Conservation (phyloP, 2,113 vertebrate species). For the Spea multiplicata region DNA sequence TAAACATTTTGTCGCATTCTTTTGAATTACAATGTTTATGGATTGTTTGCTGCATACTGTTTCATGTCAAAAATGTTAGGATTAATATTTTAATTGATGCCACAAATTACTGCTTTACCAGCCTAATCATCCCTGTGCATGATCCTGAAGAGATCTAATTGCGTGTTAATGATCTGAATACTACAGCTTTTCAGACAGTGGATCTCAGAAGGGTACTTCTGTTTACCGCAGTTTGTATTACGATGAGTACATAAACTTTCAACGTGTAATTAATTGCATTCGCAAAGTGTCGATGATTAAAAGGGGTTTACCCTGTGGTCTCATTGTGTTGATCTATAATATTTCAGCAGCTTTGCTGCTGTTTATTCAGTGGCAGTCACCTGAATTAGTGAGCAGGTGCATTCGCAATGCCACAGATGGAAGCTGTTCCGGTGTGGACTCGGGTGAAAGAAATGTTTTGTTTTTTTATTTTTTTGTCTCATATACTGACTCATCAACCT, state of each 20-base stretch:
- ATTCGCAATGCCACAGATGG: constrained; percentile 26
- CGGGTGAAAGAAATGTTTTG: not conserved
- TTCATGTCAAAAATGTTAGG: not conserved
- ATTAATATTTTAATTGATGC: not conserved
- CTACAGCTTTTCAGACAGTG: not conserved
- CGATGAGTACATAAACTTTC: constrained; percentile 10
- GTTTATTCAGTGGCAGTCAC: constrained; percentile 5
- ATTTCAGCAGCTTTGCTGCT: constrained; percentile 5
- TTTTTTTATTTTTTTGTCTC: not conserved
- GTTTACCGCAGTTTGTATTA: not conserved
- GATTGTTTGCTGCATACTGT: too few species aligned
- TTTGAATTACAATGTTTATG: too few species aligned
- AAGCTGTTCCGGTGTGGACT: not conserved
- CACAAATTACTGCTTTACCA: not conserved
- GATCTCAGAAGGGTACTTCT: not conserved
- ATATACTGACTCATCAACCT: not conserved
- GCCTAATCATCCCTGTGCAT: not conserved
- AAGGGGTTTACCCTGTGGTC: constrained; percentile 6
- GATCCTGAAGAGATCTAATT: not conserved
- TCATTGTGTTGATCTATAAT: constrained; percentile 10
- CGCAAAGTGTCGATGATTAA: constrained; percentile 1
- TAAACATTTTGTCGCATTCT: too few species aligned
- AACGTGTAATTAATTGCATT: not conserved
- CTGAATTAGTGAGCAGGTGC: constrained; percentile 40
- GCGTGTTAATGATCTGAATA: not conserved